Conservation (phyloP, 2,888 invertebrate genomes). For the Noctua janthina region DNA sequence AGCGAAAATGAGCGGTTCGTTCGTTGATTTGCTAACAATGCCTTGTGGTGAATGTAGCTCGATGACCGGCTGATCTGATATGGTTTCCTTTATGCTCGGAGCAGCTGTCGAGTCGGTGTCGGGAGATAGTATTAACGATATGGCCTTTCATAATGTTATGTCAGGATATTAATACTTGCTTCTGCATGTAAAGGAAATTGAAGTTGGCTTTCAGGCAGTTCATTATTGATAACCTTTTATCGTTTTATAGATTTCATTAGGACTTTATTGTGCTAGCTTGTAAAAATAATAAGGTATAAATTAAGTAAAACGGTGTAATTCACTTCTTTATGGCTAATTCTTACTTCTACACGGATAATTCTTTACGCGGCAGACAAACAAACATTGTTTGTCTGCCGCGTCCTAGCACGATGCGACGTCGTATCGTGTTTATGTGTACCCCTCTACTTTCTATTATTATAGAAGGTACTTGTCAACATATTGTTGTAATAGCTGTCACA, state of each 20-base stretch:
- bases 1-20: slow-evolving; percentile 7
- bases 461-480: not conserved
- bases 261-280: not conserved
- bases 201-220: slow-evolving; percentile 3
- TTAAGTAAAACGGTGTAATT: not conserved
- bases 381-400: no score
- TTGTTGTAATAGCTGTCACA: not conserved
- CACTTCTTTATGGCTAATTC: not conserved
- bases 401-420: no score
- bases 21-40: slow-evolving; percentile 31
- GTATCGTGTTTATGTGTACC: no score
- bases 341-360: no score
- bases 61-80: slow-evolving; percentile 35
- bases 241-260: not conserved
- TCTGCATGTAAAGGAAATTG: slow-evolving; percentile 6
- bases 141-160: slow-evolving; percentile 12
- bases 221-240: not conserved
- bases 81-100: slow-evolving; percentile 33
- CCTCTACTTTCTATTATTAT: not conserved
- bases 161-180: slow-evolving; percentile 24
- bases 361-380: no score
- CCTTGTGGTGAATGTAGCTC: slow-evolving; percentile 25
- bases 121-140: slow-evolving; percentile 30
- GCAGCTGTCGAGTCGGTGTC: slow-evolving; percentile 29
- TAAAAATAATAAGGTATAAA: not conserved